A percentile compares a stretch with the other conserved stretches of the same genome.
phyloP scores from a whole-genome alignment of 2,113 vertebrate species.

The rat (Rattus norvegicus) region GRCr8 NC_086022.1:179880501-179881000 shows the following conservation, averaged over 20 bases:
- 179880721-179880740: neutral
- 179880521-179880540: conserved; percentile 90
- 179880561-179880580: neutral
- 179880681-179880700: neutral
- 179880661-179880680: neutral
- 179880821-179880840: neutral
- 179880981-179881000: neutral
- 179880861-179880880: neutral
- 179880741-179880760: neutral
- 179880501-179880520: conserved; percentile 82
- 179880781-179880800: neutral
- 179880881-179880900: neutral
- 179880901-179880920: neutral
- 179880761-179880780: neutral
- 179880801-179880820: neutral
- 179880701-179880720: neutral
- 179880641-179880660: neutral
- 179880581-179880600: neutral
- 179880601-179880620: neutral
- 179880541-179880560: conserved; percentile 80
- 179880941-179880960: too few relatives aligned
- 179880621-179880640: neutral
- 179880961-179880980: neutral
- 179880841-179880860: neutral
- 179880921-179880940: neutral